Base-by-base conservation (phyloP, 2,888 invertebrate species). In the Xanthia togata region DNA sequence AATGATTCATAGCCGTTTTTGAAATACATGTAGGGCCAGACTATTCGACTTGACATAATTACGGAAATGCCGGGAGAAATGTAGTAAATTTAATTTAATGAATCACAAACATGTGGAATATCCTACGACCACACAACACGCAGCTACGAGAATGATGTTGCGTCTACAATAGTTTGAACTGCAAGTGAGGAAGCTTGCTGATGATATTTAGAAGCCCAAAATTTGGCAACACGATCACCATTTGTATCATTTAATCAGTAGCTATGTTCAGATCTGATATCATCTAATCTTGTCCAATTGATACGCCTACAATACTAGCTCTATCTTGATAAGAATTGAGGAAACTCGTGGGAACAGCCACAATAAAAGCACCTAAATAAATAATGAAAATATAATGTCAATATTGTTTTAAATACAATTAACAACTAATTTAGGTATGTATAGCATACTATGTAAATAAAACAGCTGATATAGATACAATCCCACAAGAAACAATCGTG, bases 11-110 rank as follows among this genome's bases (percentile, higher is more conserved):
- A 38, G 38, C n/a, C 47, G n/a, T 62, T 76, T 77, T 59, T 57
- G 35, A 64, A 26, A 44, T 55, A 64, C 17, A 11, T 41, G 62
- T 55, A 47, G 53, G 6, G 38, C 26, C 35, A 64, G 26, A 69
- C 68, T 59, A 65, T 59, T 44, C 14, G 20, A 65, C 55, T 78
- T 57, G 55, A 70, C 53, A 70, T 83, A 53, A 83, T 78, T 83
- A 80, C 83, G 79, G 79, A 83, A 70, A 80, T 70, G 65, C 63
- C 63, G 35, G 23, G 41, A 83, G 35, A 83, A 57, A 38, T 63
- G 70, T 31, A 59, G 31, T 79, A 63, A 83, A 83, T 68, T 59
- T 11, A 71, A 71, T 71, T 78, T 59, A 80, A 79, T 83, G 44
- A 81, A 67, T 79, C 67, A 69, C 55, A 23, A 81, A 71, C 71